Conservation (phyloP, 2,113 vertebrate species). For the human (Homo sapiens) region DNA sequence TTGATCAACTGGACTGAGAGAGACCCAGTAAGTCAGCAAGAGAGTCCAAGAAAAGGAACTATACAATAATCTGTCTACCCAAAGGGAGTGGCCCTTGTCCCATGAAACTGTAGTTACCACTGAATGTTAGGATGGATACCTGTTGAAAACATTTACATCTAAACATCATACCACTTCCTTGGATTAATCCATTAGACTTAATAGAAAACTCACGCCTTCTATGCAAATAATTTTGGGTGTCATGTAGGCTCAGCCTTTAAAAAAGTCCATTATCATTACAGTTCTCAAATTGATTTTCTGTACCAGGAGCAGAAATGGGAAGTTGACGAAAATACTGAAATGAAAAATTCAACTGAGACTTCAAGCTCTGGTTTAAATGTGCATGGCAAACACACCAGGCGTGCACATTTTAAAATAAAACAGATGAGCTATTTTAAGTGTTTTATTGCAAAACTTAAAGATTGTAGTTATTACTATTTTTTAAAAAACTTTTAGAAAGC, state of each 20-base stretch:
- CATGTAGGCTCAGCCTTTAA: not conserved
- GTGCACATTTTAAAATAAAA: conserved; percentile 67
- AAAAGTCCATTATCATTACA: conserved; percentile 53
- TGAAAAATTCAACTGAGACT: conserved; percentile 45
- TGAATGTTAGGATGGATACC: not conserved
- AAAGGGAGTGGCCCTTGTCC: not conserved
- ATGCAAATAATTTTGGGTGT: conserved; percentile 50
- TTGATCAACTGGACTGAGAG: not conserved
- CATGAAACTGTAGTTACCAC: not conserved
- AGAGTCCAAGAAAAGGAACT: not conserved
- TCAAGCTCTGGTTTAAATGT: conserved; percentile 46
- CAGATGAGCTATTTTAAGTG: conserved; percentile 71
- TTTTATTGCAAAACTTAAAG: conserved; percentile 69
- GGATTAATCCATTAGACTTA: conserved; percentile 9
- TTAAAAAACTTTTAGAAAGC: conserved; percentile 29
- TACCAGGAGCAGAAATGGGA: conserved; percentile 53
- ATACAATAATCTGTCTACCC: not conserved
- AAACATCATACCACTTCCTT: not conserved
- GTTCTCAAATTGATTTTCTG: conserved; percentile 54
- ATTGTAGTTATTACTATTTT: conserved; percentile 29
- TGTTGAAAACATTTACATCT: not conserved
- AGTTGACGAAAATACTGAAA: not conserved
- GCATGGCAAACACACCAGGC: not conserved
- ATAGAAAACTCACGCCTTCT: conserved; percentile 35
- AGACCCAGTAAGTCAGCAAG: not conserved